Evolutionary conservation across 2,797 vertebrate species (phyloP).

Genomic region (Melanotaenia nigrans): DNA sequence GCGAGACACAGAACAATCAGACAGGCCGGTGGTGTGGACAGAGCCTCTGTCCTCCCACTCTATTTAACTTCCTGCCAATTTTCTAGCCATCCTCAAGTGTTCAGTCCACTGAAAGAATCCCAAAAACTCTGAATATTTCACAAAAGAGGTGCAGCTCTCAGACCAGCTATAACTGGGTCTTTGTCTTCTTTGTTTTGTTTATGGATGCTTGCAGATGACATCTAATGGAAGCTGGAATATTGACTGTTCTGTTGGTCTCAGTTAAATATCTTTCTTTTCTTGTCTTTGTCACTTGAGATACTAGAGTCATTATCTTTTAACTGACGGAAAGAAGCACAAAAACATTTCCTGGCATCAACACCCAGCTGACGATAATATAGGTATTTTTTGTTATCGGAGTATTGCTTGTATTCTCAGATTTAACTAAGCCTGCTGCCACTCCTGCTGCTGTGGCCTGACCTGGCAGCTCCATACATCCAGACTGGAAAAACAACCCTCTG

Average conservation of each 20-base stretch:
- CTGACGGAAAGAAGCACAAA: slow-evolving; percentile 31
- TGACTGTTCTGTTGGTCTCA: slow-evolving; percentile 3
- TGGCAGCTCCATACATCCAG: slow-evolving; percentile 28
- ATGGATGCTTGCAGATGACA: not conserved
- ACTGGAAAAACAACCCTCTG: slow-evolving; percentile 40
- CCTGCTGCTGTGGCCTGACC: slow-evolving; percentile 46
- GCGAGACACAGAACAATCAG: slow-evolving; percentile 64
- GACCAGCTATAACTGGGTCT: slow-evolving; percentile 15
- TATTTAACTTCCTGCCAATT: slow-evolving; percentile 60
- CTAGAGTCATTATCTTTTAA: slow-evolving; percentile 24
- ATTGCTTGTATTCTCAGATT: slow-evolving; percentile 32
- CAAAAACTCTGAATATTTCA: slow-evolving; percentile 58
- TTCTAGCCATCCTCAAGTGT: slow-evolving; percentile 40
- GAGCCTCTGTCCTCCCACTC: slow-evolving; percentile 62
- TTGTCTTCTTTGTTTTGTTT: slow-evolving; percentile 26
- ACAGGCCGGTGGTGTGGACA: slow-evolving; percentile 34
- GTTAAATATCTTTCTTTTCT: slow-evolving; percentile 1
- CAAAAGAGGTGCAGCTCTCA: slow-evolving; percentile 53
- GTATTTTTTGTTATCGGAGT: slow-evolving; percentile 33
- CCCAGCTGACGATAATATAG: slow-evolving; percentile 38
- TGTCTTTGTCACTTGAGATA: slow-evolving; percentile 4
- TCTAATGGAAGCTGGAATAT: not conserved
- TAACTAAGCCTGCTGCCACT: slow-evolving; percentile 49
- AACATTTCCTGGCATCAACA: slow-evolving; percentile 25
- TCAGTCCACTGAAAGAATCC: slow-evolving; percentile 36